Base-by-base conservation (phyloP, 2,113 vertebrate species). In the Rhea americana region DNA sequence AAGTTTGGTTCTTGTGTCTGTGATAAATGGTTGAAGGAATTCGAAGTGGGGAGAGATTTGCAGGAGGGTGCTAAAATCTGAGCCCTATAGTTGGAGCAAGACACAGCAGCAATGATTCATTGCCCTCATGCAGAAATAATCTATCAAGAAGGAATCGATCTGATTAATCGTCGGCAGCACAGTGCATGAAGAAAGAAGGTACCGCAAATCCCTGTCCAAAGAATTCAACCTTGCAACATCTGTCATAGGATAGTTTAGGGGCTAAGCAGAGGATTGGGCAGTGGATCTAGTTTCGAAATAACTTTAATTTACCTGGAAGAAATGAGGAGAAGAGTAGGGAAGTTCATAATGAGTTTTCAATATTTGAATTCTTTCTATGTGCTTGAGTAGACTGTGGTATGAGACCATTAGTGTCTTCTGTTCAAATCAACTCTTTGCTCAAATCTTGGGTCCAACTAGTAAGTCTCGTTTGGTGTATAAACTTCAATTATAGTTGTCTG, bases 71-170 rank as follows among this genome's bases (percentile, higher is more conserved):
- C 77, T 50, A 77, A 26, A 82, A 41, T 25, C 75, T 12, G 26
- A 51, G 13, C 56, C 45, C 35, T 8, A 5, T 43, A 9, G 1
- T 7, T 18, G 63, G 71, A 77, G 32, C 30, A 28, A 9, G 59
- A 41, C 4, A 1, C 1, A 26, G 70, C 24, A 56, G 16, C 72
- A 10, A 2, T 4, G 82, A 3, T 24, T 28, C 2, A 0, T 2
- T 48, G 41, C 53, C 61, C 58, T 80, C 48, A 66, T 87, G 70
- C 62, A 65, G 50, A 71, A 71, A 0, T 13, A 6, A 5, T 55
- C 20, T n/a, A 25, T 70, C 58, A 59, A 26, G 43, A 19, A 68
- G 58, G 43, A 11, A 11, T n/a, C 51, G 47, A 1, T 1, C 41
- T 9, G 25, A 2, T 19, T 3, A 8, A 9, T 22, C 18, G 51